Conservation (phyloP, 2,113 vertebrate genomes). For the human region DNA sequence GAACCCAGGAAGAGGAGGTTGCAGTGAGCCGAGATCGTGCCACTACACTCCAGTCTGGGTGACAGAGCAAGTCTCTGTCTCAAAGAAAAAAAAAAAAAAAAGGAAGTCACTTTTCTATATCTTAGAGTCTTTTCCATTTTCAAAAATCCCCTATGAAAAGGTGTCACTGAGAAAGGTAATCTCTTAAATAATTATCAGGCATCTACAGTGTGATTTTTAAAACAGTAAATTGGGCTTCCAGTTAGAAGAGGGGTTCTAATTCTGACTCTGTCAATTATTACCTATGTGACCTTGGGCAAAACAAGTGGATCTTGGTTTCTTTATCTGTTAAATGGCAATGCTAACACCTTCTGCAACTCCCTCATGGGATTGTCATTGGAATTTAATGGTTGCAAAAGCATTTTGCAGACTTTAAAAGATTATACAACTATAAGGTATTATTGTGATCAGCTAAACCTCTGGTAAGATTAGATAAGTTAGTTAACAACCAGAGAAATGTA, state of each 20-base stretch:
- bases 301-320: not conserved
- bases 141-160: not conserved
- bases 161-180: not conserved
- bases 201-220: not conserved
- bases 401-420: slow-evolving; percentile 1
- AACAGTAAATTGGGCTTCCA: not conserved
- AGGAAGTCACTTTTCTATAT: not conserved
- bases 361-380: not conserved
- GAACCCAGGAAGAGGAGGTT: too few species aligned
- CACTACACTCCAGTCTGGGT: too few species aligned
- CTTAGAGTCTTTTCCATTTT: slow-evolving; percentile 1
- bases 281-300: not conserved
- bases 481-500: slow-evolving; percentile 28
- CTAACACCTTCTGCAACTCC: not conserved
- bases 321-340: slow-evolving; percentile 11
- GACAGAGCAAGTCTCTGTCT: too few species aligned
- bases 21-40: too few species aligned
- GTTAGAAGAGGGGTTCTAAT: not conserved
- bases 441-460: not conserved
- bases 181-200: not conserved
- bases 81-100: too few species aligned
- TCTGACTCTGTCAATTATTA: slow-evolving; percentile 5
- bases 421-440: not conserved
- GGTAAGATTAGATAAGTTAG: slow-evolving; percentile 23
- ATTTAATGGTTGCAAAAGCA: slow-evolving; percentile 21